These are phyloP conservation scores for Mesocricetus auratus DNA, from an alignment of 2,113 vertebrate genomes.

Conservation along the genomic window DNA sequence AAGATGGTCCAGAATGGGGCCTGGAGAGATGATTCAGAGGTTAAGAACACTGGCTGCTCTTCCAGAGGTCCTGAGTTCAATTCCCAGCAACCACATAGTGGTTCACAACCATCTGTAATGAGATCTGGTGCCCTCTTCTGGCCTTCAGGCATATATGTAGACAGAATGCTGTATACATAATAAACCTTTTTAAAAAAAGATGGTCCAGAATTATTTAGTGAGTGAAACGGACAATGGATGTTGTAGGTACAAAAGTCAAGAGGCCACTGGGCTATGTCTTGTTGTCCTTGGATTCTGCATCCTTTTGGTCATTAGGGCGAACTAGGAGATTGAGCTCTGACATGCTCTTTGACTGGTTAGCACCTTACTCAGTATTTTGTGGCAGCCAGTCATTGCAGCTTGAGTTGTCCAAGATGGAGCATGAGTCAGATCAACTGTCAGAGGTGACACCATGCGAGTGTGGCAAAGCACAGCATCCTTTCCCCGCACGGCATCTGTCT, in stretches of 20 bases:
- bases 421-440: background rate
- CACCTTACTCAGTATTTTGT: background rate
- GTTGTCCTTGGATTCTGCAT: background rate
- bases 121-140: no score
- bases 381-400: background rate
- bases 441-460: background rate
- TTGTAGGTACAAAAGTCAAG: fast-evolving
- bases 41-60: no score
- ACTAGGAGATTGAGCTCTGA: background rate
- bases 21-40: no score
- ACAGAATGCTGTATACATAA: no score
- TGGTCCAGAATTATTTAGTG: background rate
- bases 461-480: background rate
- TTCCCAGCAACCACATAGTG: no score
- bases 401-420: background rate
- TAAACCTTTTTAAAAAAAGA: no score
- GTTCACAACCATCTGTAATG: no score
- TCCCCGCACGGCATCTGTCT: background rate
- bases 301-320: background rate
- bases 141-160: no score
- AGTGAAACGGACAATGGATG: background rate
- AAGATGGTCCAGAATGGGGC: background rate
- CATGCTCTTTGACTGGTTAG: background rate
- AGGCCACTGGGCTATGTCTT: background rate
- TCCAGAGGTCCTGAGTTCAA: no score